A percentile compares a stretch with the other conserved stretches of the same genome.
These are phyloP conservation scores for Dinomys branickii DNA, from an alignment of 2,113 vertebrate species.

Conservation along the genomic window DNA sequence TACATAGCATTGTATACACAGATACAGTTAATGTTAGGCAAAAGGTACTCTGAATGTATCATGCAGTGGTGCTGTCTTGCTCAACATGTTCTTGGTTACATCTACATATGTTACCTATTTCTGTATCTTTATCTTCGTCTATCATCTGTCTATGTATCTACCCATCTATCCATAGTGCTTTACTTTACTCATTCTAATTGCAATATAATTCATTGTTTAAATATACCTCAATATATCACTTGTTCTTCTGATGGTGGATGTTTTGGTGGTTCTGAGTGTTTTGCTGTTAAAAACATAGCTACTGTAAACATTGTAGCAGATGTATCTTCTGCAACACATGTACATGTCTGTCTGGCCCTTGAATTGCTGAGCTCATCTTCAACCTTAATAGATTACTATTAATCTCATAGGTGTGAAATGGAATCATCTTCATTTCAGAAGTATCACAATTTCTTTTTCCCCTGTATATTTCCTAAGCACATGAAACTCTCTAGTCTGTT, in stretches of 20 bases:
- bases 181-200: not conserved
- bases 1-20: not conserved
- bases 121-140: not conserved
- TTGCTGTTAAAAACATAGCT: not conserved
- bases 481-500: not conserved
- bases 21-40: not conserved
- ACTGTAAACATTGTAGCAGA: not conserved
- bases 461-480: not conserved
- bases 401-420: not conserved
- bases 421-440: slow-evolving; percentile 9
- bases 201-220: not conserved
- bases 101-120: not conserved
- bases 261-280: not conserved
- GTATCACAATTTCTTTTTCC: not conserved
- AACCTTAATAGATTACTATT: not conserved
- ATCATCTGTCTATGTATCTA: not conserved
- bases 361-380: not conserved
- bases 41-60: not conserved
- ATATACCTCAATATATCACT: not conserved
- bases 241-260: not conserved
- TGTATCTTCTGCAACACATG: not conserved
- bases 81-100: not conserved
- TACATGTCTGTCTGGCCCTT: not conserved
- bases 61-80: not conserved
- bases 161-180: not conserved